A percentile compares a stretch with the other conserved stretches of the same genome.
Evolutionary conservation across 2,113 vertebrate species (phyloP).

Genomic region (Mastomys coucha): DNA sequence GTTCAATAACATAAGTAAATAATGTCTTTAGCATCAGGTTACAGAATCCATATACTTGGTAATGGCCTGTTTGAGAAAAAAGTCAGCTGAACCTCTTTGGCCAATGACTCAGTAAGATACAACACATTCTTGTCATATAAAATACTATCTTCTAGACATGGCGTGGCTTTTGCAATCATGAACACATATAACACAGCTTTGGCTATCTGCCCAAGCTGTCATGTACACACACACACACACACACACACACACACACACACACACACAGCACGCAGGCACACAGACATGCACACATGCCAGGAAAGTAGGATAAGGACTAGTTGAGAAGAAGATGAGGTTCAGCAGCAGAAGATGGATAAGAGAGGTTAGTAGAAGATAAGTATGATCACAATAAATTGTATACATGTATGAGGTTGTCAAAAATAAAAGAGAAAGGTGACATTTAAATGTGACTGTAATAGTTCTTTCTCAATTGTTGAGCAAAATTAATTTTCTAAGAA

Average conservation of each 20-base stretch:
- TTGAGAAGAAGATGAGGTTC: neutral
- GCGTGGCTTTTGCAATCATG: neutral
- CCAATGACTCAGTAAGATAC: neutral
- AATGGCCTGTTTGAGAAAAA: neutral
- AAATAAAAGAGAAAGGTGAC: neutral
- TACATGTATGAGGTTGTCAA: neutral
- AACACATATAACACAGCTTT: neutral
- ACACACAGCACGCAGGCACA: neutral
- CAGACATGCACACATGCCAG: neutral
- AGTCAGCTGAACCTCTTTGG: neutral
- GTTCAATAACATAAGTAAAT: neutral
- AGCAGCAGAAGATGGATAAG: neutral
- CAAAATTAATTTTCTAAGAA: constrained; percentile 43
- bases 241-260: neutral
- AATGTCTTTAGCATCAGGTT: neutral
- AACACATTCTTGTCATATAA: neutral
- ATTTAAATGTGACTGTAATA: neutral
- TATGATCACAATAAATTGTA: neutral
- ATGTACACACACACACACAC: neutral
- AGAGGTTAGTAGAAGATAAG: neutral
- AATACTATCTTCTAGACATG: neutral
- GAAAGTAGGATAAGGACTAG: neutral
- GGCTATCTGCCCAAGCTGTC: neutral
- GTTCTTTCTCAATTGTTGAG: neutral
- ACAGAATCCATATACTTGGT: neutral